Percentiles rank a stretch among this genome's conserved stretches.
Evolutionary conservation across 2,797 vertebrate species (phyloP).

Genomic region (Sarcoramphus papa): DNA sequence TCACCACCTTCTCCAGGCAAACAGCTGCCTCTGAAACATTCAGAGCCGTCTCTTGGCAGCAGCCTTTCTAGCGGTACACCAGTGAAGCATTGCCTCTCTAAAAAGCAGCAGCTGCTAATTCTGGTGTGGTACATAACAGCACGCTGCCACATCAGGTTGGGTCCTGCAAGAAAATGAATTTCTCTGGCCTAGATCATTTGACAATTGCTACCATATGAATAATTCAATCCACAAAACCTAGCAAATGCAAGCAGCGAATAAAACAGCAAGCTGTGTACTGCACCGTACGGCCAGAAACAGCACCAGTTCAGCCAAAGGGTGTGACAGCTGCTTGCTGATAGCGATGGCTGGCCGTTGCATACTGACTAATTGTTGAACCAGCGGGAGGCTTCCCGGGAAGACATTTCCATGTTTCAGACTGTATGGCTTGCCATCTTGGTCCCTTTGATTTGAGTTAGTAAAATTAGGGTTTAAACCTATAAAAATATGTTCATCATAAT

Average conservation of each 20-base stretch:
- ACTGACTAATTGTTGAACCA: neutral
- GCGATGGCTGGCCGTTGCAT: neutral
- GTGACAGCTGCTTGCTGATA: constrained; percentile 43
- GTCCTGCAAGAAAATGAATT: constrained; percentile 45
- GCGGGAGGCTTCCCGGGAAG: neutral
- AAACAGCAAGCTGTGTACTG: constrained; percentile 24
- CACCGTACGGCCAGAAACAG: neutral
- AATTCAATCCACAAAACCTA: constrained; percentile 36
- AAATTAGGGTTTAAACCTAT: neutral
- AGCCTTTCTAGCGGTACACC: neutral
- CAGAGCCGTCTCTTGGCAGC: constrained; percentile 11
- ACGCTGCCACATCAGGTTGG: constrained; percentile 12
- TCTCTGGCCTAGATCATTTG: constrained; percentile 39
- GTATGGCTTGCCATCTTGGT: neutral
- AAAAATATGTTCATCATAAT: neutral
- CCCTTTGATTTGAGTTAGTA: neutral
- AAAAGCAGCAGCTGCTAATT: constrained; percentile 52
- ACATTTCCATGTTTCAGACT: neutral
- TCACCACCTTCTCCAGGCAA: constrained; percentile 29
- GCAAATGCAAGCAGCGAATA: neutral
- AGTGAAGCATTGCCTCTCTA: neutral
- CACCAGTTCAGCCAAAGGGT: constrained; percentile 37
- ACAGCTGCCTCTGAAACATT: constrained; percentile 30
- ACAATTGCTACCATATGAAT: constrained; percentile 11
- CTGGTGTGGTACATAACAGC: constrained; percentile 22